Evolutionary conservation across 2,888 invertebrate species (phyloP), one percentile per base, ranked within the genome.

Genomic region (Linyphia triangularis): DNA sequence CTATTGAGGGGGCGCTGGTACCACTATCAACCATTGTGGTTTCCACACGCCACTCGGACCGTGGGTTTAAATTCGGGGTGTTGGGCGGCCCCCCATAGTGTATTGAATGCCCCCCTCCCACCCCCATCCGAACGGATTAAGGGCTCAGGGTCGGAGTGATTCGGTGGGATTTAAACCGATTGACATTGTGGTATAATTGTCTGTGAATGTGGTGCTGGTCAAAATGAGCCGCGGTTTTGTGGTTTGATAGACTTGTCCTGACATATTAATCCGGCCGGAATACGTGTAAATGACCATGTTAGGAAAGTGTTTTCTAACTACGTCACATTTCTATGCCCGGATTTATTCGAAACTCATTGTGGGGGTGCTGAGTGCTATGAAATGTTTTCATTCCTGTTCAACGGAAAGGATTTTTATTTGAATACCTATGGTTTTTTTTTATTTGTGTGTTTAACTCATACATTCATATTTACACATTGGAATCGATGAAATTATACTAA

Each of bases 141-240:
- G 37, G 40, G 19, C 13, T 77, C 59, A n/a, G 57, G 24, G 43
- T 51, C 22, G 40, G 59, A 26, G 65, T 24, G 78, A 43, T 28
- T 30, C n/a, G 61, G 22, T 37, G 75, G 43, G 85, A 79, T 86
- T 86, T 79, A 70, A 72, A 63, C 33, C 37, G 79, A 73, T 86
- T 65, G 79, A 28, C 77, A 79, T 86, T 86, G 79, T 86, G 61
- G 19, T 51, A 37, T 86, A 86, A 86, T 86, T 86, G 85, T 72
- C 10, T 37, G 1, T 88, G 75, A 75, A 88, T 81, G 40, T 61
- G n/a, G n/a, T 4, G 69, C 16, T 26, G 57, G 59, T 22, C 65
- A 51, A 85, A 85, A 85, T 77, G 84, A 69, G 70, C 84, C 51
- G 22, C 70, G 26, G 72, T 73, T 43, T n/a, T 73, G 30, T 51